Evolutionary conservation across 2,797 vertebrate genomes (phyloP), one percentile per base, ranked within the genome.

Genomic region (Bucorvus abyssinicus): DNA sequence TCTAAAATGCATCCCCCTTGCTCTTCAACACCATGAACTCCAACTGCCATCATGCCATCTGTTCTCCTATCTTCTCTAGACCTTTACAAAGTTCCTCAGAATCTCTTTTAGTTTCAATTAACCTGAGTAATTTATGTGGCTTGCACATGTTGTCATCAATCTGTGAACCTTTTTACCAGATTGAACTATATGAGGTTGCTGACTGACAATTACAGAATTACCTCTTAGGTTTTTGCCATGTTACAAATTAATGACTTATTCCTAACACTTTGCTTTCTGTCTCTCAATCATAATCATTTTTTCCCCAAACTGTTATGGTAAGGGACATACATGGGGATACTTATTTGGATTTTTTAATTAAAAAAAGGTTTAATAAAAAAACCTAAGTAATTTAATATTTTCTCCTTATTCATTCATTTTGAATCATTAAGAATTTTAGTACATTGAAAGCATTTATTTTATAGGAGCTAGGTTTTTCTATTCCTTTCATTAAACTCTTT

Each of bases 51-150:
- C 85, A 50, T 17, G 85, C 96, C 96, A 95, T 96, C 96, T 96
- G 96, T 91, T 94, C 82, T 83, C 34, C 65, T 76, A 64, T 94
- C 93, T 91, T 82, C 69, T 75, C 59, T 95, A 96, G 94, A 96
- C 94, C 93, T 88, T 90, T 81, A 84, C 8, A 86, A 65, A 95
- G 91, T 95, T 94, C 65, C 34, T 86, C 38, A 71, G 87, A 96
- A 95, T 91, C 95, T 94, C 95, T 95, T 95, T 96, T 91, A 93
- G 63, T 94, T 94, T 96, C 94, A 96, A 95, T 96, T 96, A 96
- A 95, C 96, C 90, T 94, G 95, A 96, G 96, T 95, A 95, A 95
- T 84, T 96, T 93, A 90, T 86, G 76, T 91, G 90, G 90, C 73
- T 83, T 91, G 87, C 87, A 93, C 79, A 94, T 91, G 91, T 81